These are phyloP conservation scores for Ariolimax columbianus DNA, from an alignment of 2,888 invertebrate species.

Conservation along the genomic window DNA sequence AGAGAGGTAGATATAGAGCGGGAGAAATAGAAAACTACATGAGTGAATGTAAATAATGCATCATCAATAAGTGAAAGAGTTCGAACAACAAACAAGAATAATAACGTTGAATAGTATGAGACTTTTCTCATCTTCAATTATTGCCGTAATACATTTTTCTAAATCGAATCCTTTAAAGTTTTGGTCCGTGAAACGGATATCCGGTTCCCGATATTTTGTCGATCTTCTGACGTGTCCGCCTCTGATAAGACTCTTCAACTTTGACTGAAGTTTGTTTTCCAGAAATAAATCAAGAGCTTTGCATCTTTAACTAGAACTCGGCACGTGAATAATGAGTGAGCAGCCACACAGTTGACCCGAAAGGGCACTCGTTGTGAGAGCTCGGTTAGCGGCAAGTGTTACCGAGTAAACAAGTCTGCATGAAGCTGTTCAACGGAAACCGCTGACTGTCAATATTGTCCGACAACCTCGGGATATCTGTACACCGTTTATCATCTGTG, in stretches of 20 bases:
- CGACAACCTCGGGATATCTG: neutral
- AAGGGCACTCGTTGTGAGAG: neutral
- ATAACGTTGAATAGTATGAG: no score
- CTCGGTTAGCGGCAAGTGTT: constrained; percentile 16
- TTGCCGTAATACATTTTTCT: no score
- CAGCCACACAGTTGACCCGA: constrained; percentile 11
- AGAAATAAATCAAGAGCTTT: constrained; percentile 36
- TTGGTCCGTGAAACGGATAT: no score
- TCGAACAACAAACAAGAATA: no score
- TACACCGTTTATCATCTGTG: neutral
- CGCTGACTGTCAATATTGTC: constrained; percentile 4
- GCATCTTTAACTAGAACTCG: constrained; percentile 27
- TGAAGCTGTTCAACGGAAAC: neutral
- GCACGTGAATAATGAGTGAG: constrained; percentile 27
- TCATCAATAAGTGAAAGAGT: no score
- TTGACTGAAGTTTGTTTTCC: constrained; percentile 21
- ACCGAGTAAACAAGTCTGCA: neutral
- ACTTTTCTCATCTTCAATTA: no score
- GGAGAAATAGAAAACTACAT: no score
- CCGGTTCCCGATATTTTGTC: neutral
- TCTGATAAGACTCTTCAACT: neutral
- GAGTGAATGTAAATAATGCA: no score
- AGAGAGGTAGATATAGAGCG: no score
- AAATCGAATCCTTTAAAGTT: no score
- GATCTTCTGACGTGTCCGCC: neutral